These are phyloP conservation scores for Nephrotoma flavescens DNA, from an alignment of 2,888 invertebrate species.

Conservation along the genomic window DNA sequence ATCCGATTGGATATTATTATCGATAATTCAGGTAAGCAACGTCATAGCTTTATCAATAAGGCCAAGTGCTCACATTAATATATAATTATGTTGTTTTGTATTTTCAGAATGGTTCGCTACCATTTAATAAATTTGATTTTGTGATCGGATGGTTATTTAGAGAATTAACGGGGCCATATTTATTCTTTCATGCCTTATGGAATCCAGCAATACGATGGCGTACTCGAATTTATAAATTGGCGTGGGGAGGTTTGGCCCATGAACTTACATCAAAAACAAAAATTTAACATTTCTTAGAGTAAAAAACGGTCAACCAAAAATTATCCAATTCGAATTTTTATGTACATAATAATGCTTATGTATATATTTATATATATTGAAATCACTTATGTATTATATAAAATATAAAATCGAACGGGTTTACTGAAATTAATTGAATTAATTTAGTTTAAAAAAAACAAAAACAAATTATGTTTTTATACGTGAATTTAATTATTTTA, in stretches of 20 bases:
- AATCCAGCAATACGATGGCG: conserved; percentile 89
- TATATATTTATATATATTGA: neutral
- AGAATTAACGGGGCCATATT: conserved; percentile 77
- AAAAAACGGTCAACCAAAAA: neutral
- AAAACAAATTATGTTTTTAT: neutral
- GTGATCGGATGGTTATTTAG: conserved; percentile 89
- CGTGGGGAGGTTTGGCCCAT: conserved; percentile 92
- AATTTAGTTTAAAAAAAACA: neutral
- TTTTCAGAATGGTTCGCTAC: conserved; percentile 71
- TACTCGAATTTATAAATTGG: conserved; percentile 74
- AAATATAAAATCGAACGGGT: neutral
- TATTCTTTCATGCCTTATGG: conserved; percentile 74
- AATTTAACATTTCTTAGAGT: neutral
- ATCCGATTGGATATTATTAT: conserved; percentile 85
- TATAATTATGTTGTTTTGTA: conserved; percentile 9
- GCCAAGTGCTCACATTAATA: neutral
- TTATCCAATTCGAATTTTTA: neutral
- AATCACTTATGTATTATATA: neutral
- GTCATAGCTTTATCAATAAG: neutral
- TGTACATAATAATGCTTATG: neutral
- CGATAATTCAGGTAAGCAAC: conserved; percentile 56
- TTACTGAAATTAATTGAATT: neutral
- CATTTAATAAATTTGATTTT: conserved; percentile 91
- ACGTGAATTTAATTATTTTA: neutral
- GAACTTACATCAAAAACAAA: conserved; percentile 53